These are phyloP conservation scores for Melanerpes aurifrons DNA, from an alignment of 2,113 vertebrate genomes.

Conservation along the genomic window DNA sequence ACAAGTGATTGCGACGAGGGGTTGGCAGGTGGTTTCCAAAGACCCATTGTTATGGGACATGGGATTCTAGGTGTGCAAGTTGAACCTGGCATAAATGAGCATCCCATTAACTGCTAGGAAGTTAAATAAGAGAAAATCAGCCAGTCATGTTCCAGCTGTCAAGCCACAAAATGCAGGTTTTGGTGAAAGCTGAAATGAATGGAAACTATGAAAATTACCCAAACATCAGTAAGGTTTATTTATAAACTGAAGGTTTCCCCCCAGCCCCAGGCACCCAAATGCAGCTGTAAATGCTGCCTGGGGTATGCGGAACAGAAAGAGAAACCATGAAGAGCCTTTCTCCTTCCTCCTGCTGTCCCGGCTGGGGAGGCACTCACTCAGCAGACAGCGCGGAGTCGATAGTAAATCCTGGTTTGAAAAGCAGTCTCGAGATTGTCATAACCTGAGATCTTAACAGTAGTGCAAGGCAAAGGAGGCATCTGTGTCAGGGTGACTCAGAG, in stretches of 20 bases:
- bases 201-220: conserved; percentile 61
- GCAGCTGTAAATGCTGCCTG: conserved; percentile 39
- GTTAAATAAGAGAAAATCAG: not conserved
- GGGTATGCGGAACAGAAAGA: conserved; percentile 64
- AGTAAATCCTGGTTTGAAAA: conserved; percentile 35
- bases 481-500: not conserved
- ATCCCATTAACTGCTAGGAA: not conserved
- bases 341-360: conserved; percentile 26
- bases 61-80: not conserved
- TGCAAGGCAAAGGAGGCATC: not conserved
- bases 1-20: not conserved
- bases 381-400: conserved; percentile 20
- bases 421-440: not conserved
- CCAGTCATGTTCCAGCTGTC: not conserved
- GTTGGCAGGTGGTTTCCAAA: not conserved
- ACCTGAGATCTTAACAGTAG: not conserved
- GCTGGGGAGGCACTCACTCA: not conserved
- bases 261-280: not conserved
- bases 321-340: conserved; percentile 44
- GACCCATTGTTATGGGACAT: fast-evolving
- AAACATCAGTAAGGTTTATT: conserved; percentile 25
- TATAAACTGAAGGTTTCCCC: conserved; percentile 40
- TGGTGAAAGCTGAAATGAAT: conserved; percentile 41
- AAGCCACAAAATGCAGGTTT: conserved; percentile 7
- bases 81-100: conserved; percentile 5